Evolutionary conservation across 1,140 invertebrate species (phyloP), one percentile per base, ranked within the genome.

Genomic region (Adoxophyes honmai): DNA sequence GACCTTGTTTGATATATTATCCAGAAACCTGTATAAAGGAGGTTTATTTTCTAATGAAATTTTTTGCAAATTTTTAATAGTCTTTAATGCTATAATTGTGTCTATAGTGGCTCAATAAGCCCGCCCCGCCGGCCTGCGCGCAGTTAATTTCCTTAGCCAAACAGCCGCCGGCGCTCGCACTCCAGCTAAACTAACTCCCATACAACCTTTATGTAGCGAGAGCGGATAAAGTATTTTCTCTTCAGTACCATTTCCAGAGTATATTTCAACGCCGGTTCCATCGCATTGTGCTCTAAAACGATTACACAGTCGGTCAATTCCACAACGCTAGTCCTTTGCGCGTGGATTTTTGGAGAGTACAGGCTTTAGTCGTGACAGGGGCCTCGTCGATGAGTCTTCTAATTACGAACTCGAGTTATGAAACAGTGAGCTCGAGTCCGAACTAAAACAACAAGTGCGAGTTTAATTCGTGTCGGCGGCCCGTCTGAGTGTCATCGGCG

Each of bases 81-180:
- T n/a, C n/a, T n/a, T n/a, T n/a, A n/a, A n/a, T n/a, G n/a, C n/a
- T n/a, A n/a, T n/a, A n/a, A n/a, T n/a, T n/a, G n/a, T n/a, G n/a
- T n/a, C n/a, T n/a, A n/a, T n/a, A n/a, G n/a, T 28, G 21, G 2
- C 21, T 28, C 21, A 28, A 28, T n/a, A n/a, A n/a, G n/a, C n/a
- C 21, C 6, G 2, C 21, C 6, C 21, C 21, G 21, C 2, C 21
- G 2, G 2, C 21, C 21, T 2, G 2, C 21, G 21, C 21, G 21
- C 21, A 48, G 42, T 48, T 48, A 48, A 48, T 48, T 48, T 48
- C 42, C 42, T 48, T 48, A 48, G n/a, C 16, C 16, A 44, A 44
- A 44, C 15, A 44, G 14, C 18, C 39, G 15, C 15, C 38, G n/a
- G n/a, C n/a, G n/a, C n/a, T n/a, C n/a, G n/a, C n/a, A 15, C 38